A percentile compares a stretch with the other conserved stretches of the same genome.
phyloP scores from a whole-genome alignment of 2,797 vertebrate species.

The Balearica regulorum region DNA sequence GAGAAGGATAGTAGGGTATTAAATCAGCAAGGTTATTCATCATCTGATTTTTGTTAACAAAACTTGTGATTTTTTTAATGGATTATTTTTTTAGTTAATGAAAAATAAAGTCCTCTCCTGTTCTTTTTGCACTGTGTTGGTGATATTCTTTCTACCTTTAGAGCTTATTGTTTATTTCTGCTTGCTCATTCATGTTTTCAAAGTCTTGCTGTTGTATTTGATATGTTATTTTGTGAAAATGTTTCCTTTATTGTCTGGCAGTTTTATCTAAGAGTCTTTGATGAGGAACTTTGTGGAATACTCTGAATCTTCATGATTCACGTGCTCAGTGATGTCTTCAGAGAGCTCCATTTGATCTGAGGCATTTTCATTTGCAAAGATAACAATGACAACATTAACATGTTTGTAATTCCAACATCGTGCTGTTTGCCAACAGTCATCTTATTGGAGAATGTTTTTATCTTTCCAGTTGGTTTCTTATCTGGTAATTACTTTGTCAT shows the following conservation, averaged over 20 bases:
- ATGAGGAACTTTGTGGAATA: neutral
- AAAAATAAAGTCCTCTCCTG: neutral
- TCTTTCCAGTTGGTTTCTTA: neutral
- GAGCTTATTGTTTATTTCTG: neutral
- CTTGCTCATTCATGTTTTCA: neutral
- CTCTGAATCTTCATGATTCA: neutral
- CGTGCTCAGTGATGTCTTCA: neutral
- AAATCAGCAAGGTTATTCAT: neutral
- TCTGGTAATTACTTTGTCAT: neutral
- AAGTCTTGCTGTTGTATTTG: neutral
- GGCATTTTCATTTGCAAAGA: neutral
- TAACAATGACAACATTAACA: neutral
- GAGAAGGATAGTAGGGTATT: neutral
- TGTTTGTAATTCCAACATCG: neutral
- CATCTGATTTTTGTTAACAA: neutral
- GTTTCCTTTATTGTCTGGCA: neutral
- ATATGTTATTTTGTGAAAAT: neutral
- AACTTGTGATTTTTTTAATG: neutral
- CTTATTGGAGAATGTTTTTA: neutral
- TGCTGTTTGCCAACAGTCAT: neutral
- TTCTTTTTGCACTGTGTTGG: neutral
- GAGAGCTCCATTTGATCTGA: neutral
- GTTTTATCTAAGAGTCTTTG: neutral
- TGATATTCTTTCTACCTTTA: neutral
- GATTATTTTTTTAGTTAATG: neutral